phyloP scores from a whole-genome alignment of 2,888 invertebrate species.

The Dryadula phaetusa region DNA sequence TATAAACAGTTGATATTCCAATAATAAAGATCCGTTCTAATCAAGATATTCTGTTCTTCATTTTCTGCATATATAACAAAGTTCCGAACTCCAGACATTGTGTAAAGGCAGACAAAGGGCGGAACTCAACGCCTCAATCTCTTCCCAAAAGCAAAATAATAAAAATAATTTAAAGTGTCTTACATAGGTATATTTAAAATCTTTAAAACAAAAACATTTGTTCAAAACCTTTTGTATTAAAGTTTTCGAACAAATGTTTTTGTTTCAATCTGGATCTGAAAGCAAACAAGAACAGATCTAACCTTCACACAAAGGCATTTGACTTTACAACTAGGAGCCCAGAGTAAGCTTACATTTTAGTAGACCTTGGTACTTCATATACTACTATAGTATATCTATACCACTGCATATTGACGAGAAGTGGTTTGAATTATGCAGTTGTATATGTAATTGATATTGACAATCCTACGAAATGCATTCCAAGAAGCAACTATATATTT shows the following conservation, averaged over 20 bases:
- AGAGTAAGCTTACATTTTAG: constrained; percentile 6
- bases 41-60: too few relatives aligned
- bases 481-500: too few relatives aligned
- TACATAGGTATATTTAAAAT: background rate
- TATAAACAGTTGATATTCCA: too few relatives aligned
- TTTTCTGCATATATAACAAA: too few relatives aligned
- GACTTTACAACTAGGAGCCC: constrained; percentile 17
- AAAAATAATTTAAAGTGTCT: too few relatives aligned
- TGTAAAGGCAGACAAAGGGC: too few relatives aligned
- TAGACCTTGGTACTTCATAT: constrained; percentile 7
- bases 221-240: background rate
- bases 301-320: constrained; percentile 10
- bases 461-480: background rate
- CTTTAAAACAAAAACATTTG: background rate
- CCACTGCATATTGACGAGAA: constrained; percentile 11
- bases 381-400: constrained; percentile 7
- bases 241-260: too few relatives aligned
- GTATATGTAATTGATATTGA: constrained; percentile 20
- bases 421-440: constrained; percentile 21
- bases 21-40: too few relatives aligned
- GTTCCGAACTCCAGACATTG: too few relatives aligned
- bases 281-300: constrained; percentile 4
- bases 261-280: background rate
- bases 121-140: too few relatives aligned
- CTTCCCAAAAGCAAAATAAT: too few relatives aligned